Percentiles rank a stretch among this genome's conserved stretches.
Conservation (phyloP, 2,113 vertebrate species). For the Solenodon paradoxus region DNA sequence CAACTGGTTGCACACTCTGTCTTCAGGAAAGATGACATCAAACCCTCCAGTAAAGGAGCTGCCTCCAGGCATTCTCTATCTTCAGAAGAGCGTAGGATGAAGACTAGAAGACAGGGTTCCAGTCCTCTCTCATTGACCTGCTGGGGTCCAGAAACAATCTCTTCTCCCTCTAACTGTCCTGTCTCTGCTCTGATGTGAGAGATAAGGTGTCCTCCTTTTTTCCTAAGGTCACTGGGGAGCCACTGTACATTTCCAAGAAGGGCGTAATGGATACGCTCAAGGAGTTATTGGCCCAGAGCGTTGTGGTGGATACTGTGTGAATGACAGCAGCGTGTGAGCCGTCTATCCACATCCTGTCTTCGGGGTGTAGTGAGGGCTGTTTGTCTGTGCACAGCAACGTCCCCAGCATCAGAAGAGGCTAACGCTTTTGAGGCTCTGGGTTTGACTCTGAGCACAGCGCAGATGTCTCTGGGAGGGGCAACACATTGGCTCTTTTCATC, state of each 20-base stretch:
- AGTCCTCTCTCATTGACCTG: not conserved
- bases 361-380: not conserved
- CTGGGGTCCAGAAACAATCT: too few relatives aligned
- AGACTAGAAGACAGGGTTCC: not conserved
- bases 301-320: not conserved
- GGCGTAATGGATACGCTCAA: not conserved
- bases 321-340: not conserved
- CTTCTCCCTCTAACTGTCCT: not conserved
- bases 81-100: not conserved
- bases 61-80: not conserved
- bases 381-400: not conserved
- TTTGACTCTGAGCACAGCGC: not conserved
- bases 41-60: not conserved
- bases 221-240: not conserved
- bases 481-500: not conserved
- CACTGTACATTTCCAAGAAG: not conserved
- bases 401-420: not conserved
- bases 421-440: not conserved
- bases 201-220: not conserved
- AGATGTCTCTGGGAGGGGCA: not conserved
- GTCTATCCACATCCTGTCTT: not conserved
- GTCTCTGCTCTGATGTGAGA: not conserved
- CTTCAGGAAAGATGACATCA: not conserved
- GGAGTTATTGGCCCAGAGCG: not conserved
- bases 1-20: not conserved